Evolutionary conservation across 2,888 invertebrate genomes (phyloP).

Genomic region (Sylvicola cinctus): DNA sequence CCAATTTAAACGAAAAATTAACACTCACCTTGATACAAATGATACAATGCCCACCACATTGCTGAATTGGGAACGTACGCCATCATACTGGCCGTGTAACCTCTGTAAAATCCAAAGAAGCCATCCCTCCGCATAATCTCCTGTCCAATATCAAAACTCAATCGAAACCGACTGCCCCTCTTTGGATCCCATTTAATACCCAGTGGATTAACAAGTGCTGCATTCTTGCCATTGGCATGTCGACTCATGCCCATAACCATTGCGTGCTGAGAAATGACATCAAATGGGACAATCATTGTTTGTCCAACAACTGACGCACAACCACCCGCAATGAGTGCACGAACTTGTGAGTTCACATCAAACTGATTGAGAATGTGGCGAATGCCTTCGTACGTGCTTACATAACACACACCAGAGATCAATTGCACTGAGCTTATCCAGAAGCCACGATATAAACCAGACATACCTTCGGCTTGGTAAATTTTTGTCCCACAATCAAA

Average conservation of each 20-base stretch:
- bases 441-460: slow-evolving; percentile 83
- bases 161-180: slow-evolving; percentile 35
- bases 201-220: slow-evolving; percentile 44
- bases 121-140: slow-evolving; percentile 69
- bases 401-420: slow-evolving; percentile 73
- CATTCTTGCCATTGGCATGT: slow-evolving; percentile 18
- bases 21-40: slow-evolving; percentile 89
- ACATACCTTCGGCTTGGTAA: slow-evolving; percentile 57
- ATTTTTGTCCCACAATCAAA: slow-evolving; percentile 81
- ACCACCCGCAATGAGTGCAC: slow-evolving; percentile 75
- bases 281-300: slow-evolving; percentile 90
- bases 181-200: slow-evolving; percentile 43
- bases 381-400: slow-evolving; percentile 83
- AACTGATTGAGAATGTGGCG: slow-evolving; percentile 49
- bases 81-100: slow-evolving; percentile 77
- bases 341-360: slow-evolving; percentile 21
- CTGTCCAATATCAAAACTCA: slow-evolving; percentile 52
- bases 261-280: slow-evolving; percentile 88
- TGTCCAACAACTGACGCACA: slow-evolving; percentile 85
- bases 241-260: slow-evolving; percentile 67
- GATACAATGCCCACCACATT: slow-evolving; percentile 95
- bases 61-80: slow-evolving; percentile 93
- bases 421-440: slow-evolving; percentile 86
- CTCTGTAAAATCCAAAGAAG: slow-evolving; percentile 74
- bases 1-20: slow-evolving; percentile 7